A percentile compares a stretch with the other conserved stretches of the same genome.
Conservation (phyloP, 2,797 vertebrate genomes). For the Garrulus glandarius region DNA sequence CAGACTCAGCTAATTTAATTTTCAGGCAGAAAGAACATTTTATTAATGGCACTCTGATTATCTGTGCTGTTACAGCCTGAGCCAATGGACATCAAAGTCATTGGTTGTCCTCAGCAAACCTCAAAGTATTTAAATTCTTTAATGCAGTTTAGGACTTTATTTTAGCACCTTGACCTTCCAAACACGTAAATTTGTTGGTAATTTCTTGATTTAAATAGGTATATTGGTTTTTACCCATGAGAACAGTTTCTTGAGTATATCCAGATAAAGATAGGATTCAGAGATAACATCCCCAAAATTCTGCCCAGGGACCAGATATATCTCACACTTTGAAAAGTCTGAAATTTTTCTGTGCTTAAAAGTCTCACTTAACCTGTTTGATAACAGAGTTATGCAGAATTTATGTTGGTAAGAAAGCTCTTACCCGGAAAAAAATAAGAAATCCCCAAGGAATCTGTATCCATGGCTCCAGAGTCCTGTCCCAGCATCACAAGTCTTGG, state of each 20-base stretch:
- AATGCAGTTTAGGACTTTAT: background rate
- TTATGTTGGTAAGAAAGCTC: background rate
- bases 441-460: background rate
- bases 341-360: background rate
- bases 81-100: background rate
- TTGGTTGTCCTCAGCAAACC: background rate
- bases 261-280: background rate
- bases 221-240: background rate
- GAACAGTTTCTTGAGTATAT: background rate
- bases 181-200: background rate
- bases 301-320: background rate
- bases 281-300: background rate
- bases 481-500: background rate
- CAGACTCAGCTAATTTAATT: slow-evolving; percentile 14
- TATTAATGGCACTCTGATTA: background rate
- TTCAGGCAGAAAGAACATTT: background rate
- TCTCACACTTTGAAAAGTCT: background rate
- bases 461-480: background rate
- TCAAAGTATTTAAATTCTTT: background rate
- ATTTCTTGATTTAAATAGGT: background rate
- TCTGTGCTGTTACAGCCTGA: background rate
- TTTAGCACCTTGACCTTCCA: background rate
- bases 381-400: background rate
- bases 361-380: background rate
- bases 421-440: background rate